phyloP scores from a whole-genome alignment of 1,140 invertebrate species.

The Drosophila fuyamai region DNA sequence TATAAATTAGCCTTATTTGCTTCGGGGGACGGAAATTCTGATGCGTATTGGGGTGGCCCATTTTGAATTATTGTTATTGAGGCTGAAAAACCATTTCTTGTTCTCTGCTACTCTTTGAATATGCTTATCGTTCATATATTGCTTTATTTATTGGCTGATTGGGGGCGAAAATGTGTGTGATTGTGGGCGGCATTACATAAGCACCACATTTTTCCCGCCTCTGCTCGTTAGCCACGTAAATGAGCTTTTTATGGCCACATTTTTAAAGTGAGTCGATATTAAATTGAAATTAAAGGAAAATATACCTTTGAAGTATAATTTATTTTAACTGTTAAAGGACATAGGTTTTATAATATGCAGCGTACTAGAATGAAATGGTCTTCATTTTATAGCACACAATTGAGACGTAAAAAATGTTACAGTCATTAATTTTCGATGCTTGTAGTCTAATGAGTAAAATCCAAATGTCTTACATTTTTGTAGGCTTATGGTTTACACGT shows the following conservation, averaged over 20 bases:
- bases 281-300: constrained; percentile 21
- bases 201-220: constrained; percentile 49
- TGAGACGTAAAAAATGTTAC: too few relatives aligned
- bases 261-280: constrained; percentile 30
- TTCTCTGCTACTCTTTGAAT: constrained; percentile 44
- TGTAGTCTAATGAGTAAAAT: not conserved
- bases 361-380: too few relatives aligned
- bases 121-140: constrained; percentile 75
- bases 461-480: not conserved
- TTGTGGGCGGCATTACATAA: constrained; percentile 33
- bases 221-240: constrained; percentile 67
- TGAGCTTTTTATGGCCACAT: constrained; percentile 64
- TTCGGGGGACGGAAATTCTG: not conserved
- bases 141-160: constrained; percentile 76
- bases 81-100: constrained; percentile 24
- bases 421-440: not conserved
- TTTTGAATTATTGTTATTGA: constrained; percentile 74
- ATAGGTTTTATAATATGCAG: too few relatives aligned
- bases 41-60: not conserved
- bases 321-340: not conserved
- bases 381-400: not conserved
- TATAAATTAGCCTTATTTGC: constrained; percentile 63
- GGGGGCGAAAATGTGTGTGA: constrained; percentile 17
- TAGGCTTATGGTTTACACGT: not conserved
- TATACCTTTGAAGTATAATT: not conserved